Percentiles rank a stretch among this genome's conserved stretches.
These are phyloP conservation scores for Sterrhoptilus dennistouni DNA, from an alignment of 2,113 vertebrate genomes.

Conservation along the genomic window DNA sequence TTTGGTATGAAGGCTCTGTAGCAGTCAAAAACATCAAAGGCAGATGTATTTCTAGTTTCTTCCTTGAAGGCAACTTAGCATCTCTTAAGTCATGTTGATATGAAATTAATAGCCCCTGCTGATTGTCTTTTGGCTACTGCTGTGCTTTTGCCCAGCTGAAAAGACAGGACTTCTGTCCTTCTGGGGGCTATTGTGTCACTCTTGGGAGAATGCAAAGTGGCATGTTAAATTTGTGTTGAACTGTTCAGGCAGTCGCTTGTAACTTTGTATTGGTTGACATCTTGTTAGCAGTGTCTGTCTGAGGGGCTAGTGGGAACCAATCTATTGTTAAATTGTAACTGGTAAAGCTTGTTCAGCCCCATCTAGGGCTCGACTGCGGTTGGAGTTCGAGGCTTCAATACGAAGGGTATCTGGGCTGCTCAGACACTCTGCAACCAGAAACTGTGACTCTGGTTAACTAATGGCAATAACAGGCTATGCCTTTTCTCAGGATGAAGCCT, in stretches of 20 bases:
- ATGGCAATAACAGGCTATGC: rapidly evolving
- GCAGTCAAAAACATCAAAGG: not conserved
- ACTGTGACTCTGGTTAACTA: not conserved
- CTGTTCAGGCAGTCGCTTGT: not conserved
- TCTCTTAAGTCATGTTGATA: not conserved
- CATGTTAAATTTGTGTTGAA: not conserved
- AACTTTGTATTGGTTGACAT: not conserved
- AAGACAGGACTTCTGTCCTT: not conserved
- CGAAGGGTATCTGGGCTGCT: not conserved
- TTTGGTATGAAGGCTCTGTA: not conserved
- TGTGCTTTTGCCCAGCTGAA: not conserved
- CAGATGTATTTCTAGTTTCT: not conserved
- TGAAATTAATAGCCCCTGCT: not conserved
- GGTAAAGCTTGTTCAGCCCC: not conserved
- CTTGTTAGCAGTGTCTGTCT: not conserved
- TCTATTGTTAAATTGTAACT: not conserved
- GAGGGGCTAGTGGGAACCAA: not conserved
- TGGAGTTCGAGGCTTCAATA: not conserved
- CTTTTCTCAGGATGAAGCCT: not conserved
- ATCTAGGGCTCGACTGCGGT: not conserved
- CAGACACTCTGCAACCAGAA: not conserved
- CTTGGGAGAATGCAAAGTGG: not conserved
- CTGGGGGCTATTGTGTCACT: not conserved
- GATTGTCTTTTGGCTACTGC: not conserved
- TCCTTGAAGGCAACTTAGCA: not conserved